Evolutionary conservation across 35 echinoderm and acorn worm genomes (phyloP), one percentile per base, ranked within the genome.

Genomic region (Stichopus chloronotus): DNA sequence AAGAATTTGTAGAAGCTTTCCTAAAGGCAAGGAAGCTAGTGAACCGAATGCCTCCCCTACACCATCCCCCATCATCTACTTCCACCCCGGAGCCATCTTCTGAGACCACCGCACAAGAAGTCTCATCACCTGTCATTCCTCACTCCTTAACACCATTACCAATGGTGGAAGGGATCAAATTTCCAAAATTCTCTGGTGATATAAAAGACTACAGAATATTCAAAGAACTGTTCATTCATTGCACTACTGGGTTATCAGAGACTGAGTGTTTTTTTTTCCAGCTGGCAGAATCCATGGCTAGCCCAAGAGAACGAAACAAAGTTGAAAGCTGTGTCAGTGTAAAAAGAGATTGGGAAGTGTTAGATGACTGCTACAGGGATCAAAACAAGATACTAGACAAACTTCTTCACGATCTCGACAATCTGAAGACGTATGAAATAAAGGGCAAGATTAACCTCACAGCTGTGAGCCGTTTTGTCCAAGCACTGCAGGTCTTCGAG

Each of bases 241-340:
- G n/a, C n/a, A n/a, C n/a, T n/a, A n/a, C n/a, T n/a, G n/a, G n/a
- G n/a, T n/a, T 96, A 10, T 88, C 82, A 84, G 95, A 94, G 43
- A 94, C 92, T 56, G 93, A 96, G 55, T 92, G 95, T 59, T 90
- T 96, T 59, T 90, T 96, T 77, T 92, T 94, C 76, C 95, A 96
- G 81, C 89, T 96, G 43, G 94, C 90, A 59, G 82, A 94, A 76
- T 92, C 95, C 4, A 96, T 96, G 93, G 14, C 55, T 68, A 96
- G n/a, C n/a, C n/a, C n/a, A n/a, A n/a, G n/a, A n/a, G n/a, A n/a
- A n/a, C n/a, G n/a, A n/a, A n/a, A n/a, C 59, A 94, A 81, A 72
- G 92, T 94, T 17, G 88, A 86, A 84, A 78, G 86, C 9, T 96
- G 92, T 72, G 79, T 96, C 65, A 92, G 92, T 87, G 56, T 86